Percentiles rank a stretch among this genome's conserved stretches.
These are phyloP conservation scores for Chironomus striatipennis DNA, from an alignment of 1,140 invertebrate species.

Conservation along the genomic window DNA sequence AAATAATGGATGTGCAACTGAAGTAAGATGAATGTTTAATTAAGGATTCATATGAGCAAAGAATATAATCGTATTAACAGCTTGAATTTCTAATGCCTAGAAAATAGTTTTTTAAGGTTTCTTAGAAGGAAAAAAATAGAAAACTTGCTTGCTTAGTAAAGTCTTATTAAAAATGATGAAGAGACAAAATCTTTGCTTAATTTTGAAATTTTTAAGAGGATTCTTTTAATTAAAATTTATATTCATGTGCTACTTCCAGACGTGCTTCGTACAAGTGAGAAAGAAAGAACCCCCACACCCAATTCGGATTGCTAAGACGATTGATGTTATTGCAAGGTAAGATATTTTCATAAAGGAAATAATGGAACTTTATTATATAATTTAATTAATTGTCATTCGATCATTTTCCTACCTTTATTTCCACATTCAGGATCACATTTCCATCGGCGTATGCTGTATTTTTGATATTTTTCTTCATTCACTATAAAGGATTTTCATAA, in stretches of 20 bases:
- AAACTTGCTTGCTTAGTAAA: neutral
- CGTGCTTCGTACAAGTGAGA: constrained; percentile 66
- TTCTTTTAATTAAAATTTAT: neutral
- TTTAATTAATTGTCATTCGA: neutral
- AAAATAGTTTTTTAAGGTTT: too few species aligned
- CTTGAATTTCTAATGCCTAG: too few species aligned
- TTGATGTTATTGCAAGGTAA: constrained; percentile 74
- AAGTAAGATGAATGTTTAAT: constrained; percentile 48
- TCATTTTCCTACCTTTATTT: neutral
- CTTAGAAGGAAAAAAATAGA: neutral
- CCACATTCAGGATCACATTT: constrained; percentile 62
- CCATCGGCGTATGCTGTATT: constrained; percentile 85
- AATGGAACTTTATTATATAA: neutral
- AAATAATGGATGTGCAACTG: constrained; percentile 75
- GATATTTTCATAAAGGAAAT: neutral
- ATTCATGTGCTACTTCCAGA: constrained; percentile 44
- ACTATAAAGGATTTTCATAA: constrained; percentile 70
- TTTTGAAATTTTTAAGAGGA: too few species aligned
- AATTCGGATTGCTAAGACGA: constrained; percentile 85
- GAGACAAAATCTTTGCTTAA: too few species aligned
- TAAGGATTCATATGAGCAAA: too few species aligned
- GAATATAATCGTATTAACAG: too few species aligned
- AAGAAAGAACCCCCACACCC: constrained; percentile 85
- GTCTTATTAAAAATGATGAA: too few species aligned
- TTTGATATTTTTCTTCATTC: constrained; percentile 88